Conservation (phyloP, 2,113 vertebrate genomes). For the Danionella cerebrum region DNA sequence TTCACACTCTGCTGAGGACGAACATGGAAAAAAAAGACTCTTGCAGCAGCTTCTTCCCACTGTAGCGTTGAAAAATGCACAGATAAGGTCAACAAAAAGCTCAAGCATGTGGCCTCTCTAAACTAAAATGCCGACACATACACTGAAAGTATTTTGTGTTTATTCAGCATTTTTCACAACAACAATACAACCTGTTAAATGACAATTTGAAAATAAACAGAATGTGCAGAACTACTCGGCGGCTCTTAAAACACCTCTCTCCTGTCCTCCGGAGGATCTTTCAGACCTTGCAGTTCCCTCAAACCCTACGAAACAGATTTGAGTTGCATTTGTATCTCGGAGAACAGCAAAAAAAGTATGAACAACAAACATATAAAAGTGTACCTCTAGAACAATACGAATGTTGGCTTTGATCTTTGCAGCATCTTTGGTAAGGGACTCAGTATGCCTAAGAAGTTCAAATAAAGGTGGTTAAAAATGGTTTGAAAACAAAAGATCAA, state of each 20-base stretch:
- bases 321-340: not conserved
- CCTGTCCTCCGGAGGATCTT: conserved; percentile 55
- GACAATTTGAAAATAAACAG: not conserved
- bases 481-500: not conserved
- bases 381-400: conserved; percentile 82
- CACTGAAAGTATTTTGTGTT: conserved; percentile 9
- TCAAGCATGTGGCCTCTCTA: too few relatives aligned
- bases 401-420: conserved; percentile 86
- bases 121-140: not conserved
- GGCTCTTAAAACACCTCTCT: conserved; percentile 43
- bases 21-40: too few relatives aligned
- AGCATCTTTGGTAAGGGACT: conserved; percentile 76
- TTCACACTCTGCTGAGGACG: too few relatives aligned
- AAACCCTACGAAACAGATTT: conserved; percentile 64
- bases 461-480: not conserved
- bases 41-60: too few relatives aligned
- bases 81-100: too few relatives aligned
- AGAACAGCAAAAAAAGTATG: not conserved
- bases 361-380: not conserved
- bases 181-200: conserved; percentile 40
- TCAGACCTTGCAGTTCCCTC: conserved; percentile 75
- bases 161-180: not conserved
- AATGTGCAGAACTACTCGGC: not conserved
- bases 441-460: conserved; percentile 64
- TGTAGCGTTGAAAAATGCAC: too few relatives aligned